Percentiles rank a stretch among this genome's conserved stretches.
These are phyloP conservation scores for Zaprionus lineosus DNA, from an alignment of 2,888 invertebrate genomes.

Conservation along the genomic window DNA sequence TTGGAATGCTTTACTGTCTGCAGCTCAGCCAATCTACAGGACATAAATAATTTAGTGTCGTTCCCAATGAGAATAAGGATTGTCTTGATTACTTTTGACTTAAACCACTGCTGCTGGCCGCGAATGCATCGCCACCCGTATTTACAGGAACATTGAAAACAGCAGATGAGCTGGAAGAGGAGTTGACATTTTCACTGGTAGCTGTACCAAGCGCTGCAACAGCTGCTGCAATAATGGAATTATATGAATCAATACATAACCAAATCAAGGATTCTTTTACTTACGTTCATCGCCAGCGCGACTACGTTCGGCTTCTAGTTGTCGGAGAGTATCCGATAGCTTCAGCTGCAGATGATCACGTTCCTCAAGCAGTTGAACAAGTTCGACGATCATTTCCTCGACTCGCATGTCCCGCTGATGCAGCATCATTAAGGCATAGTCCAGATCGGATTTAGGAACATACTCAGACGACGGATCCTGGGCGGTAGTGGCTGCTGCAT, in stretches of 20 bases:
- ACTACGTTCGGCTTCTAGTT: constrained; percentile 86
- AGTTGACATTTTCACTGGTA: background rate
- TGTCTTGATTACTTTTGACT: constrained; percentile 76
- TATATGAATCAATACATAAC: background rate
- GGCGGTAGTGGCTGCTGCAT: constrained; percentile 6
- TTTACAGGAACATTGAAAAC: too few species aligned
- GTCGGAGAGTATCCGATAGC: constrained; percentile 90
- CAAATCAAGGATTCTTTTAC: constrained; percentile 12
- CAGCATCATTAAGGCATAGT: constrained; percentile 91
- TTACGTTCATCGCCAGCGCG: constrained; percentile 64
- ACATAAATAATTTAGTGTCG: background rate
- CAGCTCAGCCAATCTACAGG: constrained; percentile 85
- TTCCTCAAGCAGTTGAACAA: constrained; percentile 92
- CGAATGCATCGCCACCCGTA: constrained; percentile 32
- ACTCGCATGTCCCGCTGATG: constrained; percentile 93
- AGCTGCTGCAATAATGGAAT: constrained; percentile 9
- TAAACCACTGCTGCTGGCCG: constrained; percentile 68
- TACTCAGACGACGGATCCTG: constrained; percentile 46
- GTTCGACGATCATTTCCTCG: constrained; percentile 92
- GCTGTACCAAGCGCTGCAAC: constrained; percentile 4
- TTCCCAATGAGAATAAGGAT: too few species aligned
- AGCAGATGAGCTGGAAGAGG: too few species aligned
- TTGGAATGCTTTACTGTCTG: constrained; percentile 89
- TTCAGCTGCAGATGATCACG: constrained; percentile 92
- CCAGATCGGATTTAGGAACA: constrained; percentile 86